phyloP scores from a whole-genome alignment of 2,113 vertebrate species.

The Eublepharis macularius region DNA sequence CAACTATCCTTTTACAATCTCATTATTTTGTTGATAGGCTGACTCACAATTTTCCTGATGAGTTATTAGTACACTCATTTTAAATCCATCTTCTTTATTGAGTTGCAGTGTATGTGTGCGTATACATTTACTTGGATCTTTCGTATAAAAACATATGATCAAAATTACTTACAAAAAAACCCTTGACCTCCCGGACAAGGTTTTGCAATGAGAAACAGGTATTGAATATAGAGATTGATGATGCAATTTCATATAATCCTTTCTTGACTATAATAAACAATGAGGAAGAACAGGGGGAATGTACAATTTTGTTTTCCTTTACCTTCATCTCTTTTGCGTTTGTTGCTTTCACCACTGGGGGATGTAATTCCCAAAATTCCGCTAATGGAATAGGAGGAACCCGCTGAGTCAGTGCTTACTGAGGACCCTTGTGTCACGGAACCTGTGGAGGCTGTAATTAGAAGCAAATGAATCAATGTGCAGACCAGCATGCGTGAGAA shows the following conservation, averaged over 20 bases:
- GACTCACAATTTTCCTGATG: neutral
- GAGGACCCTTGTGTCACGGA: conserved; percentile 93
- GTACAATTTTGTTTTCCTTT: conserved; percentile 31
- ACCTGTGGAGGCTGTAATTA: conserved; percentile 86
- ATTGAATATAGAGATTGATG: neutral
- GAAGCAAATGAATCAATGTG: neutral
- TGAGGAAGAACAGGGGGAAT: no score
- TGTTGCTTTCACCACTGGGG: conserved; percentile 88
- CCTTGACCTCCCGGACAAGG: neutral
- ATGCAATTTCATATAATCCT: neutral
- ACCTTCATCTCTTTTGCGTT: conserved; percentile 98
- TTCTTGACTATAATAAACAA: neutral
- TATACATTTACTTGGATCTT: neutral
- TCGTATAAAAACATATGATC: neutral
- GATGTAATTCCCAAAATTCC: conserved; percentile 96
- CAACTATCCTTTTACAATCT: neutral
- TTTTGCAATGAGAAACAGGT: neutral
- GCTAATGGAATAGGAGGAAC: conserved; percentile 98
- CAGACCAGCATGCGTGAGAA: rapidly evolving
- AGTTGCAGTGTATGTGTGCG: neutral
- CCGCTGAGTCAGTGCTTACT: conserved; percentile 91
- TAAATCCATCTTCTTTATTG: neutral
- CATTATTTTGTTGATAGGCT: neutral
- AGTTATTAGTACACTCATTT: neutral
- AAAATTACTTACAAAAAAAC: neutral